Evolutionary conservation across 2,113 vertebrate species (phyloP).

Genomic region (Epinephelus cyanopodus): DNA sequence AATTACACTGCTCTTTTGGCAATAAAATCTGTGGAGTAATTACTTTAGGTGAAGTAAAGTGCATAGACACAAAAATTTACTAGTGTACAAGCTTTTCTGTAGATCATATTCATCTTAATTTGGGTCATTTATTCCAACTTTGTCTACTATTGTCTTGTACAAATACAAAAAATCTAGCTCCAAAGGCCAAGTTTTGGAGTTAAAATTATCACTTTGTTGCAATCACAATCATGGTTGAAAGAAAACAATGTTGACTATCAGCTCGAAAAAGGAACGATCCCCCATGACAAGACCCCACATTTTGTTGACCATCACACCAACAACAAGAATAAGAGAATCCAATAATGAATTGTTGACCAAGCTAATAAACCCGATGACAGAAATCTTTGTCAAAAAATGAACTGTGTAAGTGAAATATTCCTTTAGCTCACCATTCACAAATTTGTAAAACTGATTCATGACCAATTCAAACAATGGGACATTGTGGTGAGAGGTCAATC

Average conservation of each 20-base stretch:
- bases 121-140: background rate
- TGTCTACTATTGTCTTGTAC: background rate
- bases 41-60: background rate
- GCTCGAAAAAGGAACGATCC: background rate
- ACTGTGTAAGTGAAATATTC: too few relatives aligned
- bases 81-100: background rate
- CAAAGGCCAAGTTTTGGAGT: background rate
- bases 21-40: background rate
- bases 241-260: background rate
- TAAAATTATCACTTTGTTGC: background rate
- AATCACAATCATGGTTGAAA: background rate
- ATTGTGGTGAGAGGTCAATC: background rate
- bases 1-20: slow-evolving; percentile 21
- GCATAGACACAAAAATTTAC: background rate
- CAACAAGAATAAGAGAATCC: background rate
- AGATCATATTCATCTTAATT: background rate
- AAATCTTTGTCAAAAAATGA: background rate
- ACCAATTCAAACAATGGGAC: background rate
- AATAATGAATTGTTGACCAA: background rate
- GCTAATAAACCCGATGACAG: background rate
- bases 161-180: background rate
- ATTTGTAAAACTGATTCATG: background rate
- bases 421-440: too few relatives aligned
- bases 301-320: background rate
- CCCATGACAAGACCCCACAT: background rate